phyloP scores from a whole-genome alignment of 2,888 invertebrate genomes.

The Cosmopolites sordidus region DNA sequence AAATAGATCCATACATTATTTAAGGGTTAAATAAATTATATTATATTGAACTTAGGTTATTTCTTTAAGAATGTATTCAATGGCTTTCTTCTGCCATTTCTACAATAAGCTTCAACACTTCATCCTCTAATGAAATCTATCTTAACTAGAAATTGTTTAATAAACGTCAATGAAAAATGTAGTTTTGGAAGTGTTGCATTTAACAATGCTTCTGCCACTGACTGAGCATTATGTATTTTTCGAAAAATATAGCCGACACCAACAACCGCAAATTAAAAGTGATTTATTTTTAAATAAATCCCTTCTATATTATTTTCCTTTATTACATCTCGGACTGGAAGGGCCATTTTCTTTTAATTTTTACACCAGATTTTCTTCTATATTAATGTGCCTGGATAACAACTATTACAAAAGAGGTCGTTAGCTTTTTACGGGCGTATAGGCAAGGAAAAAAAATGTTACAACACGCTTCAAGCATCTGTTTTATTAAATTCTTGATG shows the following conservation, averaged over 20 bases:
- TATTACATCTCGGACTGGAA: constrained; percentile 17
- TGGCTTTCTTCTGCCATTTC: too few relatives aligned
- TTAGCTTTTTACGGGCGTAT: not conserved
- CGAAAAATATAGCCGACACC: constrained; percentile 16
- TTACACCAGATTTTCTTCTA: constrained; percentile 12
- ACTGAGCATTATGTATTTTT: constrained; percentile 22
- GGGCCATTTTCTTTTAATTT: constrained; percentile 16
- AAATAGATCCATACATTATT: too few relatives aligned
- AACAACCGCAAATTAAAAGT: constrained; percentile 20
- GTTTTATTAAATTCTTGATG: constrained; percentile 2
- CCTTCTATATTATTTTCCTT: constrained; percentile 20
- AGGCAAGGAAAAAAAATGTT: not conserved
- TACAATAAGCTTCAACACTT: too few relatives aligned
- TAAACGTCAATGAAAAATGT: constrained; percentile 19
- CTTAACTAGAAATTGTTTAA: constrained; percentile 3
- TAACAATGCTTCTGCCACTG: constrained; percentile 17
- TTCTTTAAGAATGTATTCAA: too few relatives aligned
- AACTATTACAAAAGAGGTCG: constrained; percentile 4
- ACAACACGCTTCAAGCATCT: not conserved
- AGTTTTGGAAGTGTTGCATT: constrained; percentile 20
- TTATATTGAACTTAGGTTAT: too few relatives aligned
- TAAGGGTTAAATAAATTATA: too few relatives aligned
- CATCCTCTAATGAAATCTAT: too few relatives aligned
- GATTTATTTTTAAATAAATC: constrained; percentile 27
- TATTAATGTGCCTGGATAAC: constrained; percentile 10